Base-by-base conservation (phyloP, 2,113 vertebrate genomes). In the Oreochromis aureus region DNA sequence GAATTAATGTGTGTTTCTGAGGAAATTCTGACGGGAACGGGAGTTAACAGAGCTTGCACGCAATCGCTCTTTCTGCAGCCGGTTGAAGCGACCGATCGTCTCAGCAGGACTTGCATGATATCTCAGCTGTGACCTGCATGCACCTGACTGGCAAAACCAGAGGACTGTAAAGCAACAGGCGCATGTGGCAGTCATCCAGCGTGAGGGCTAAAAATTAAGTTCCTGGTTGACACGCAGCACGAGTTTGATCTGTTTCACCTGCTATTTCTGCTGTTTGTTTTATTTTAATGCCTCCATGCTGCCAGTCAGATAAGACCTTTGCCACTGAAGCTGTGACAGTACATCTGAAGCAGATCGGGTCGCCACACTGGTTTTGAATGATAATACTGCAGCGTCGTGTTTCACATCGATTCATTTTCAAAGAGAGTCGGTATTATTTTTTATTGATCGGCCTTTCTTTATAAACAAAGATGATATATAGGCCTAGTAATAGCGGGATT, bases 381-480 rank as follows among this genome's bases (percentile, higher is more conserved):
- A 92, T 95, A 92, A 86, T 85, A 27, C 84, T 22, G 59, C 81
- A 15, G 91, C 80, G 81, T 93, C 81, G 30, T 56, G 91, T 86
- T 92, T 89, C 93, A 80, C 86, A 80, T 69, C 13, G 90, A 90
- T 92, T 94, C 87, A 89, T 89, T 93, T 86, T 89, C 89, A 90
- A 91, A 90, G 80, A 80, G 81, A 87, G 63, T 87, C 78, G 10
- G 81, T 86, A 91, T 88, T 93, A 90, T 92, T 90, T 92, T 87
- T 34, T 82, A 92, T 94, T 18, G 92, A 94, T 93, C 84, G 48
- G 16, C 41, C 59, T 86, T 80, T 89, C 92, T 92, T 92, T 88
- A 92, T 93, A 93, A 95, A 93, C 93, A 93, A 87, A 94, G 91
- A 91, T 94, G 93, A 93, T 92, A 79, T 92, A 94, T 89, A 87